These are phyloP conservation scores for Fragum sueziense DNA, from an alignment of 2,888 invertebrate species.

Conservation along the genomic window DNA sequence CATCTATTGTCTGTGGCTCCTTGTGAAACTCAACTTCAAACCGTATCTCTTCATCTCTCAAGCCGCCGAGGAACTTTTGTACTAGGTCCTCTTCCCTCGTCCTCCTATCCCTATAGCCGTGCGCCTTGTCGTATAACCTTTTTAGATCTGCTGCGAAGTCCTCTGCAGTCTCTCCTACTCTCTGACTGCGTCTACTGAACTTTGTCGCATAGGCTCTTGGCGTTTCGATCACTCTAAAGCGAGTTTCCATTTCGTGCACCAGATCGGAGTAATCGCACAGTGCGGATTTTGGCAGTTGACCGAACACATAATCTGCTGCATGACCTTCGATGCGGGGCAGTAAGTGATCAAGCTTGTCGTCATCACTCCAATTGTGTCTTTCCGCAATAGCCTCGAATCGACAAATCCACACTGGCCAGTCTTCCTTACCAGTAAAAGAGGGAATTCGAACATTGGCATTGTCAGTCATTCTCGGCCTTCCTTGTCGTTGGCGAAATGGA, in stretches of 20 bases:
- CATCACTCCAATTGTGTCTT: slow-evolving; percentile 21
- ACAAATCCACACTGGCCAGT: slow-evolving; percentile 45
- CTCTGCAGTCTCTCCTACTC: slow-evolving; percentile 33
- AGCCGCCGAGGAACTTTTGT: slow-evolving; percentile 39
- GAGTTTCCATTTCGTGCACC: slow-evolving; percentile 39
- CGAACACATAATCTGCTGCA: slow-evolving; percentile 52
- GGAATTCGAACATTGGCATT: slow-evolving; percentile 25
- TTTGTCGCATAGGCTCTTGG: slow-evolving; percentile 37
- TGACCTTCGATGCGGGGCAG: slow-evolving; percentile 44
- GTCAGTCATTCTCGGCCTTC: too few relatives aligned
- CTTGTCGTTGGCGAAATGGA: too few relatives aligned
- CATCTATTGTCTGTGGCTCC: slow-evolving; percentile 32
- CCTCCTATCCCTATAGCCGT: too few relatives aligned
- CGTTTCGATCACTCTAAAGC: slow-evolving; percentile 53
- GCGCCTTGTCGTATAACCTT: too few relatives aligned
- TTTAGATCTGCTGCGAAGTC: too few relatives aligned
- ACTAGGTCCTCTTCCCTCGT: slow-evolving; percentile 48
- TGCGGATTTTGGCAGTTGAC: slow-evolving; percentile 20
- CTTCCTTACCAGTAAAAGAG: slow-evolving; percentile 40
- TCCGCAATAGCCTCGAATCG: slow-evolving; percentile 40
- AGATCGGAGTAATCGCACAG: slow-evolving; percentile 27
- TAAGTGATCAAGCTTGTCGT: slow-evolving; percentile 37
- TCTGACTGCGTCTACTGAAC: slow-evolving; percentile 43
- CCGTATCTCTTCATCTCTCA: slow-evolving; percentile 31
- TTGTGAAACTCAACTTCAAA: slow-evolving; percentile 39